phyloP scores from a whole-genome alignment of 2,113 vertebrate genomes.

The Forbesichthys agassizii region DNA sequence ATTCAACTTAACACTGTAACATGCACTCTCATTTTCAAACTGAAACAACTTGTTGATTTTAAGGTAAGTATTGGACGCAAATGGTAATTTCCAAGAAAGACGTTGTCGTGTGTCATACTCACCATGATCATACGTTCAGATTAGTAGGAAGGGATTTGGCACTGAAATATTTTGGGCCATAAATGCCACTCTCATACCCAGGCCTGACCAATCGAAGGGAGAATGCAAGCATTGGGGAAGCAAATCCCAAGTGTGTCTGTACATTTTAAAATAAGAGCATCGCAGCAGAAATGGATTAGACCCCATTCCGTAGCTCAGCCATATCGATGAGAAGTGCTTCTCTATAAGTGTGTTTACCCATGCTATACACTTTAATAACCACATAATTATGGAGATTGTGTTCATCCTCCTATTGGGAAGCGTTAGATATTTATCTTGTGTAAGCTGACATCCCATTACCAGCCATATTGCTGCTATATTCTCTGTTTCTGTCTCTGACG shows the following conservation, averaged over 20 bases:
- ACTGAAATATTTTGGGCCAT: no score
- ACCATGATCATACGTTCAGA: constrained; percentile 8
- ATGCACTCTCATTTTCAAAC: no score
- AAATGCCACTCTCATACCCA: constrained; percentile 14
- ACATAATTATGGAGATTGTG: no score
- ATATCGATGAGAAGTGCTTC: neutral
- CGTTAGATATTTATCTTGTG: no score
- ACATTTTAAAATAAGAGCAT: constrained; percentile 21
- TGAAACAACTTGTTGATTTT: no score
- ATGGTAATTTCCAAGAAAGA: neutral
- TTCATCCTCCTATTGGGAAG: no score
- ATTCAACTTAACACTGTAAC: no score
- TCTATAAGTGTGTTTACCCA: neutral
- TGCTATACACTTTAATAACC: no score
- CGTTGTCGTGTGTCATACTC: no score
- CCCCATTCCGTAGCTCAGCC: neutral
- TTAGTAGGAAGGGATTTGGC: no score
- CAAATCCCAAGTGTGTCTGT: constrained; percentile 32
- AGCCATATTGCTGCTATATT: no score
- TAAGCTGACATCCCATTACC: neutral
- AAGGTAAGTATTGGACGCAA: neutral
- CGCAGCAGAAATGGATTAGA: constrained; percentile 27
- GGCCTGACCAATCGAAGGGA: constrained; percentile 28
- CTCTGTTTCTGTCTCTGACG: constrained; percentile 9
- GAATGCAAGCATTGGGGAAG: constrained; percentile 43